Percentiles rank a stretch among this genome's conserved stretches.
These are phyloP conservation scores for Ornithoptera priamus DNA, from an alignment of 2,888 invertebrate species.

Conservation along the genomic window DNA sequence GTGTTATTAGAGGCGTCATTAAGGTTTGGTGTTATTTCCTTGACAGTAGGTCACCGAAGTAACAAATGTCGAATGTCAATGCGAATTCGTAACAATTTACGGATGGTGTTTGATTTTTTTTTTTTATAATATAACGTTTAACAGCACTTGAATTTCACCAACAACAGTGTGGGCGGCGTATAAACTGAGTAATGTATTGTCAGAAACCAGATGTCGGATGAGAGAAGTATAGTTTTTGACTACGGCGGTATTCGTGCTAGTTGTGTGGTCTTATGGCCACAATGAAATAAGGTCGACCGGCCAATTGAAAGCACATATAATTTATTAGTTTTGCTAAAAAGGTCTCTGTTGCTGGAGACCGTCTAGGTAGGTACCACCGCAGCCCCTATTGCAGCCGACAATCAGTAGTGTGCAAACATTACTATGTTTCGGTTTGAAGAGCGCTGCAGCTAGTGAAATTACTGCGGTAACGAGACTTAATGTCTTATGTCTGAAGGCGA, in stretches of 20 bases:
- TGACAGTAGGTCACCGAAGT: slow-evolving; percentile 25
- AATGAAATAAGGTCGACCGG: background rate
- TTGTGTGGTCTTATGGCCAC: slow-evolving; percentile 36
- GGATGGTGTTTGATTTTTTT: slow-evolving; percentile 20
- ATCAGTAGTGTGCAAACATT: too few species aligned
- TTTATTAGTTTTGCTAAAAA: background rate
- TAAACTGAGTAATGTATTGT: slow-evolving; percentile 28
- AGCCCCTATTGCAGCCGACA: too few species aligned
- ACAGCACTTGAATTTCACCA: slow-evolving; percentile 22
- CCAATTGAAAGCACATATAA: background rate
- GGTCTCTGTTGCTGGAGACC: background rate
- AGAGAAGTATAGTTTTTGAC: slow-evolving; percentile 28
- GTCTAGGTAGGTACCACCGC: too few species aligned
- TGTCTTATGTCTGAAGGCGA: too few species aligned
- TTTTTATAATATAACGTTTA: slow-evolving; percentile 1
- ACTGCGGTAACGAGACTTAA: too few species aligned
- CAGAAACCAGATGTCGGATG: slow-evolving; percentile 28
- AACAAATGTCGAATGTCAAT: slow-evolving; percentile 30
- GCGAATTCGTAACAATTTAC: slow-evolving; percentile 27
- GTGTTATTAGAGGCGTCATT: background rate
- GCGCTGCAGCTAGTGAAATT: too few species aligned
- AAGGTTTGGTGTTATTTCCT: slow-evolving; percentile 3
- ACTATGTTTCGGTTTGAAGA: too few species aligned
- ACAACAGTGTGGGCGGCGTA: slow-evolving; percentile 7
- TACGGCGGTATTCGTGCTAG: slow-evolving; percentile 33